These are phyloP conservation scores for Cheirogaleus medius DNA, from an alignment of 2,113 vertebrate genomes.

Conservation along the genomic window DNA sequence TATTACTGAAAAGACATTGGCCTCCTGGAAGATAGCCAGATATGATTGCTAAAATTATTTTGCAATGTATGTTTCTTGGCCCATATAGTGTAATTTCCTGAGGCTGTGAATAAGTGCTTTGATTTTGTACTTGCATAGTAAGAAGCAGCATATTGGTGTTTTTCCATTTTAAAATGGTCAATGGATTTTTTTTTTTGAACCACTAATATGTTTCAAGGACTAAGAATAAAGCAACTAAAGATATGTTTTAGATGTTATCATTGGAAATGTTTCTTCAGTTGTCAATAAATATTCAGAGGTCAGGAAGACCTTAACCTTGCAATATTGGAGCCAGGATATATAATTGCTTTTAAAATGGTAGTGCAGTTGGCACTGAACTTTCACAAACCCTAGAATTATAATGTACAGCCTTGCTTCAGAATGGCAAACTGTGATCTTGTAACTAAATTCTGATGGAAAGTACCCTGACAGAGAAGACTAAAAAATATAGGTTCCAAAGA, in stretches of 20 bases:
- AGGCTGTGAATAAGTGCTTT: conserved; percentile 65
- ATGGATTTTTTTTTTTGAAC: conserved; percentile 48
- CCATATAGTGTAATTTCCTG: not conserved
- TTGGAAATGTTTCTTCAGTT: conserved; percentile 48
- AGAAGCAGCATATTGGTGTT: conserved; percentile 24
- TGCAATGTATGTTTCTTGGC: not conserved
- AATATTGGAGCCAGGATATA: not conserved
- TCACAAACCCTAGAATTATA: not conserved
- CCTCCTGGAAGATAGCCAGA: not conserved
- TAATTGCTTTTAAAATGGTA: conserved; percentile 52
- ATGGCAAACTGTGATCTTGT: not conserved
- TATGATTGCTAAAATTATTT: not conserved
- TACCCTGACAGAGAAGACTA: not conserved
- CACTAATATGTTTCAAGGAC: conserved; percentile 55
- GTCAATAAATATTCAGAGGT: not conserved
- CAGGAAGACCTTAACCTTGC: conserved; percentile 4
- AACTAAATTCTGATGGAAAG: not conserved
- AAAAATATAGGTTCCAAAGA: not conserved
- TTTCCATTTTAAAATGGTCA: conserved; percentile 60
- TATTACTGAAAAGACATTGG: not conserved
- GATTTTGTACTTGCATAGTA: conserved; percentile 54
- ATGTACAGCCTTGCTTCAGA: not conserved
- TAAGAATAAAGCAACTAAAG: conserved; percentile 43
- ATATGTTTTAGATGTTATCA: conserved; percentile 8
- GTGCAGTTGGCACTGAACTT: not conserved